Percentiles rank a stretch among this genome's conserved stretches.
phyloP scores from a whole-genome alignment of 2,113 vertebrate species.

The Onychostoma macrolepis region DNA sequence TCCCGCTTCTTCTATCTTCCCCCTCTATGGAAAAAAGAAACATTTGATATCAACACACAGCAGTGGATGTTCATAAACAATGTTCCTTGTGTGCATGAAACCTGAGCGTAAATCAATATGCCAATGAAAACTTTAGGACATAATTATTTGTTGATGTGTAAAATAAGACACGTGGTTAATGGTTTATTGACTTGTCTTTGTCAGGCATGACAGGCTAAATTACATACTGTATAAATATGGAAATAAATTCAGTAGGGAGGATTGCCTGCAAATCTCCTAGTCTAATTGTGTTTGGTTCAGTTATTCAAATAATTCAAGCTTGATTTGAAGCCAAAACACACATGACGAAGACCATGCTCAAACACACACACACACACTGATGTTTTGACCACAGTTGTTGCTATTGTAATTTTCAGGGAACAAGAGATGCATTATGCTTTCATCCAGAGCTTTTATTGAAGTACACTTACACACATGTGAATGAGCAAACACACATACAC shows the following conservation, averaged over 20 bases:
- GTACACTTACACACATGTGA: not conserved
- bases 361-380: not conserved
- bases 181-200: slow-evolving; percentile 10
- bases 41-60: not conserved
- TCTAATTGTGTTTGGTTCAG: slow-evolving; percentile 25
- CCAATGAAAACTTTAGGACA: not conserved
- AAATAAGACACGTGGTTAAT: not conserved
- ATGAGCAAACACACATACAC: slow-evolving; percentile 19
- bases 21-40: not conserved
- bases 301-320: not conserved
- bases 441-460: slow-evolving; percentile 1
- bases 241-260: not conserved
- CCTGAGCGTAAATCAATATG: slow-evolving; percentile 7
- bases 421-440: slow-evolving; percentile 23
- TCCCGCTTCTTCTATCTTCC: not conserved
- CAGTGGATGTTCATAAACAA: not conserved
- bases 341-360: not conserved
- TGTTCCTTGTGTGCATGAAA: not conserved
- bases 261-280: not conserved
- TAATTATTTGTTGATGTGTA: slow-evolving; percentile 12
- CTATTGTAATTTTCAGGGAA: not conserved
- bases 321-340: not conserved
- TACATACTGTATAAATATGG: not conserved
- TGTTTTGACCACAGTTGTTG: slow-evolving; percentile 4
- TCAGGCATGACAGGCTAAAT: slow-evolving; percentile 14